Evolutionary conservation across 2,113 vertebrate genomes (phyloP).

Genomic region (Microtus montanus): DNA sequence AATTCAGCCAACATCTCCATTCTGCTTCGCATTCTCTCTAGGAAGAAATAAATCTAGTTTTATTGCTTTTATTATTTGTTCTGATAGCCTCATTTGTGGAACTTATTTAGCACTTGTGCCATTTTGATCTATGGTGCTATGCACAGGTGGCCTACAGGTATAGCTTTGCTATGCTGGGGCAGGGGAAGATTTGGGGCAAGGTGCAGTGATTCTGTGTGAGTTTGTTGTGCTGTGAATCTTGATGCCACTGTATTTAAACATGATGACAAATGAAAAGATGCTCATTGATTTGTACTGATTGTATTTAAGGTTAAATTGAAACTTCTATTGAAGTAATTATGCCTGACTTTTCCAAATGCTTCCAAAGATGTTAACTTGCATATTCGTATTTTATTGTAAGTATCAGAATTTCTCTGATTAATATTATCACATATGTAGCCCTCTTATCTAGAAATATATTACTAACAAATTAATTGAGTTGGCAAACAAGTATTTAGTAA

Average conservation of each 20-base stretch:
- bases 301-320: conserved; percentile 33
- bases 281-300: neutral
- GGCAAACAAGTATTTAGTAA: conserved; percentile 22
- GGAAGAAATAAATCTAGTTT: conserved; percentile 66
- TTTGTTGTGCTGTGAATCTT: neutral
- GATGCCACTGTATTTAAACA: neutral
- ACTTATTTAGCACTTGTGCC: conserved; percentile 72
- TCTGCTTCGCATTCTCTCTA: conserved; percentile 59
- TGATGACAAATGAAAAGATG: conserved; percentile 13
- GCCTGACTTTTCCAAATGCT: conserved; percentile 36
- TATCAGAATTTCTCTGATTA: neutral
- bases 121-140: conserved; percentile 70
- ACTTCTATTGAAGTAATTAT: conserved; percentile 29
- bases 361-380: conserved; percentile 6
- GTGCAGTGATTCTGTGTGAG: neutral
- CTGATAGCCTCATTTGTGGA: conserved; percentile 74
- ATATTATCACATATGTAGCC: neutral
- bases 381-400: conserved; percentile 15
- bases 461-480: conserved; percentile 32
- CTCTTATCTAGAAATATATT: neutral
- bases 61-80: conserved; percentile 78
- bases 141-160: conserved; percentile 56
- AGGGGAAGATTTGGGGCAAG: conserved; percentile 28
- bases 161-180: neutral
- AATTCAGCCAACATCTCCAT: conserved; percentile 70